Evolutionary conservation across 2,888 invertebrate species (phyloP).

Genomic region (Galeruca laticollis): DNA sequence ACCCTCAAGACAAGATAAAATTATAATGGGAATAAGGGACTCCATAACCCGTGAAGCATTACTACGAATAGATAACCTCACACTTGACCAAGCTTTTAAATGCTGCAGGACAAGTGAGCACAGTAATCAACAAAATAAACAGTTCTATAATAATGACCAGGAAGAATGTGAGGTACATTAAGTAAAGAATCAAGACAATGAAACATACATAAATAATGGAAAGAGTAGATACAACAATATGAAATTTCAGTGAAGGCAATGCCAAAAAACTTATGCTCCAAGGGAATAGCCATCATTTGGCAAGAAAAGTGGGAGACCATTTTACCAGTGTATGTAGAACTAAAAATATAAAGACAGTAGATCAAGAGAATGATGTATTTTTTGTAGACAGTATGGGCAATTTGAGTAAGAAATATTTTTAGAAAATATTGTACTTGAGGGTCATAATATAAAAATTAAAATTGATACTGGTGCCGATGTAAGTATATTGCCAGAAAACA

Average conservation of each 20-base stretch:
- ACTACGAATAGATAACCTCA: constrained; percentile 18
- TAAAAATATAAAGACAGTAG: too few species aligned
- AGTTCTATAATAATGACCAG: constrained; percentile 10
- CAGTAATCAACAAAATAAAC: constrained; percentile 17
- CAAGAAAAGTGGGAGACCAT: constrained; percentile 17
- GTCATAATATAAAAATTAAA: too few species aligned
- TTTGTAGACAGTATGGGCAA: not conserved
- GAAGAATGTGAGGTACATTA: not conserved
- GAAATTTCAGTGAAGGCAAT: constrained; percentile 25
- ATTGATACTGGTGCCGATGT: too few species aligned
- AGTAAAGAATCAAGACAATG: too few species aligned
- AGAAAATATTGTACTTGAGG: too few species aligned
- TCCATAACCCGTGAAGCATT: too few species aligned
- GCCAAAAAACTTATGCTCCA: constrained; percentile 13
- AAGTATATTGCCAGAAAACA: too few species aligned
- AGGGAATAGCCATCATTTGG: constrained; percentile 21
- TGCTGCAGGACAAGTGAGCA: constrained; percentile 19
- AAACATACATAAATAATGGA: too few species aligned
- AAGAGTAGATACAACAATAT: not conserved
- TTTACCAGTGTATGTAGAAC: not conserved
- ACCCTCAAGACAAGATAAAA: constrained; percentile 3
- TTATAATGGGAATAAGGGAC: too few species aligned
- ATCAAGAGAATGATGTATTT: constrained; percentile 6
- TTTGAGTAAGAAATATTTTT: too few species aligned
- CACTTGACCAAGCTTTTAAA: constrained; percentile 14